These are phyloP conservation scores for Elmis aenea DNA, from an alignment of 2,888 invertebrate genomes.

Conservation along the genomic window DNA sequence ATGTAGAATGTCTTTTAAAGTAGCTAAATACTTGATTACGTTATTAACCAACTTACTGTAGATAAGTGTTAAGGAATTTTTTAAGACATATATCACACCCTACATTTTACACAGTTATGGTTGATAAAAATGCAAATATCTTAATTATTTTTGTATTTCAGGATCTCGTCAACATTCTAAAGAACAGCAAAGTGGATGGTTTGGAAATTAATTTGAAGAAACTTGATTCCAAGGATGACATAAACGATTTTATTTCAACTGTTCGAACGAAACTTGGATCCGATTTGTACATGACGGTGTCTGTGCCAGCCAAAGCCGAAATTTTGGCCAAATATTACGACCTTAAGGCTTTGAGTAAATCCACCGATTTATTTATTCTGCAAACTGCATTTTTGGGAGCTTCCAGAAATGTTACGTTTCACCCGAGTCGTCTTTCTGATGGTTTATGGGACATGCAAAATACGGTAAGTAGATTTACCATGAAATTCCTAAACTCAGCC, in stretches of 20 bases:
- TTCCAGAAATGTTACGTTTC: constrained; percentile 65
- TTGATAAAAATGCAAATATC: no score
- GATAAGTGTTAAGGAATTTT: no score
- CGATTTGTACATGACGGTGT: constrained; percentile 54
- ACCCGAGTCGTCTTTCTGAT: constrained; percentile 69
- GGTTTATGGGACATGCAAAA: constrained; percentile 74
- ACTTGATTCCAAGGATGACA: constrained; percentile 39
- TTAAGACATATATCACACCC: background rate
- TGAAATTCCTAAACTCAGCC: no score
- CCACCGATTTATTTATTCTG: constrained; percentile 62
- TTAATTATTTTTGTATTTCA: constrained; percentile 34
- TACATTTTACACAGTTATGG: no score
- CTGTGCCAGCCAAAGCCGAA: constrained; percentile 61
- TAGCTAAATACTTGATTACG: no score
- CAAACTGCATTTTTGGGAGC: constrained; percentile 63
- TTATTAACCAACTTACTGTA: no score
- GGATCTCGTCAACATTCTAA: constrained; percentile 44
- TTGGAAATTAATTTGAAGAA: constrained; percentile 40
- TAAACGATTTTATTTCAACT: constrained; percentile 52
- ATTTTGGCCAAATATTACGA: constrained; percentile 67
- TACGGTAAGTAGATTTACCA: constrained; percentile 55
- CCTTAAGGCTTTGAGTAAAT: constrained; percentile 59
- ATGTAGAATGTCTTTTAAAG: no score
- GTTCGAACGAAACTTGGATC: constrained; percentile 46
- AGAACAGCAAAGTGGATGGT: constrained; percentile 40